Base-by-base conservation (phyloP, 2,888 invertebrate genomes). In the Luffia ferchaultella region DNA sequence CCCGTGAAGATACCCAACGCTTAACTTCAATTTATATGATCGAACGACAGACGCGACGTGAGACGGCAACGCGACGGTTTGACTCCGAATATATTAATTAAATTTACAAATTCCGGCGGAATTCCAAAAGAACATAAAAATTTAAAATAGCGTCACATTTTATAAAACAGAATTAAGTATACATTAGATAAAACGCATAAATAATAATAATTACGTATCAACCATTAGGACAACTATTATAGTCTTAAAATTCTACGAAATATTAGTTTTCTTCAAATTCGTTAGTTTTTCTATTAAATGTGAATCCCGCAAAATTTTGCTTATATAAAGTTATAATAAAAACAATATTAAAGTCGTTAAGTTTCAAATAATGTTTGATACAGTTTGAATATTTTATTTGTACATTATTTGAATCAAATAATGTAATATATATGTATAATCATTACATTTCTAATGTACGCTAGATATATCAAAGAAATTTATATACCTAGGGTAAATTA, bases 11-110 rank as follows among this genome's bases (percentile, higher is more conserved):
- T 16, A 45, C 18, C 59, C 53, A 59, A 55, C 58, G 57, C 61
- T 67, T 69, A 69, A 65, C 65, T 61, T 65, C 67, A 62, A 71
- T 70, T 61, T 72, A 67, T 72, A 73, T 68, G 68, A 12, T 30
- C 5, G 30, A 30, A 30, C 30, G 3, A 30, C 30, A 30, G 30
- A 30, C 12, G 30, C 30, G 30, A 30, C 30, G 30, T 30, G 3
- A 3, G 30, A 30, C 5, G 12, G 3, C 12, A 30, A 30, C 30
- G 30, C n/a, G n/a, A n/a, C n/a, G n/a, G n/a, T n/a, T n/a, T n/a
- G n/a, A n/a, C n/a, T n/a, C n/a, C n/a, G n/a, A n/a, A n/a, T n/a
- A n/a, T n/a, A n/a, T n/a, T n/a, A n/a, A n/a, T n/a, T n/a, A n/a
- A n/a, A n/a, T n/a, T 12, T 30, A 30, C 12, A 30, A 30, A 30